A percentile compares a stretch with the other conserved stretches of the same genome.
Conservation (phyloP, 2,797 vertebrate genomes). For the Xiphophorus birchmanni region DNA sequence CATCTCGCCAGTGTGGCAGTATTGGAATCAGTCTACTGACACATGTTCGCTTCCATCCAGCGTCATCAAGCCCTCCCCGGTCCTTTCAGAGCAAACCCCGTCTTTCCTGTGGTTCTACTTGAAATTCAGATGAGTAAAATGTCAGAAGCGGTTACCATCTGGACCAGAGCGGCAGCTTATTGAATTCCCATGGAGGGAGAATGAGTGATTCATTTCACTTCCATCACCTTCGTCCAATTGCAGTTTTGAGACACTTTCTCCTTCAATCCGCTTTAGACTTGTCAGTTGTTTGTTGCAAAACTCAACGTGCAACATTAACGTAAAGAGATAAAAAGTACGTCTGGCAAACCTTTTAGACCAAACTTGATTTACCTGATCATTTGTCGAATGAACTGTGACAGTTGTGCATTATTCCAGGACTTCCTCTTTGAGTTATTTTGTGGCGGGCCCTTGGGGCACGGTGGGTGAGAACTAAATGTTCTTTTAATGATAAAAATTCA, state of each 20-base stretch:
- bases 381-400: background rate
- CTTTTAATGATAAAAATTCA: background rate
- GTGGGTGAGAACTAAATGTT: background rate
- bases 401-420: background rate
- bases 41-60: constrained; percentile 29
- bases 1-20: background rate
- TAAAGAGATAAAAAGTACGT: background rate
- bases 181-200: constrained; percentile 30
- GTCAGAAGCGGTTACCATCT: constrained; percentile 71
- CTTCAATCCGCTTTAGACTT: background rate
- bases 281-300: background rate
- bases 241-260: background rate
- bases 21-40: constrained; percentile 42
- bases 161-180: constrained; percentile 46
- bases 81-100: constrained; percentile 39
- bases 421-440: background rate
- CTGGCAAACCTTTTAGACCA: background rate
- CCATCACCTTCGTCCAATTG: background rate
- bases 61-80: constrained; percentile 29
- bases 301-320: background rate
- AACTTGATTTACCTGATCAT: background rate
- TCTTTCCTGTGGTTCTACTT: constrained; percentile 59
- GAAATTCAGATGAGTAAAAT: constrained; percentile 71
- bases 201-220: constrained; percentile 28
- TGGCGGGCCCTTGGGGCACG: no score